phyloP scores from a whole-genome alignment of 2,113 vertebrate species.

The Lampris incognitus region DNA sequence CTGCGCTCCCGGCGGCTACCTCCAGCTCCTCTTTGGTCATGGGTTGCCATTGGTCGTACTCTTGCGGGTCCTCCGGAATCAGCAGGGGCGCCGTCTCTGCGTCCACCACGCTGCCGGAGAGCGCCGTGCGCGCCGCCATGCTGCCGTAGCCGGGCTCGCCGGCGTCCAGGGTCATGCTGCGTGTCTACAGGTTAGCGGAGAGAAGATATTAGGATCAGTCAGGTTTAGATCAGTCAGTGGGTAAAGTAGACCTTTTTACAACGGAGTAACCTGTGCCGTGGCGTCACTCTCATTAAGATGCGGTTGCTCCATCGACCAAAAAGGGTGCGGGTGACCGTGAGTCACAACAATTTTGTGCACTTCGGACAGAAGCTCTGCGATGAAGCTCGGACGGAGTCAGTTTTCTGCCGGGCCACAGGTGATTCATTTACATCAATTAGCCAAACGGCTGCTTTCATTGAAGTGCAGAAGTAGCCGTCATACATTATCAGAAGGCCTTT shows the following conservation, averaged over 20 bases:
- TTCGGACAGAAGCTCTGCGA: too few relatives aligned
- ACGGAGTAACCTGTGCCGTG: too few relatives aligned
- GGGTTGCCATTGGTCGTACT: slow-evolving; percentile 53
- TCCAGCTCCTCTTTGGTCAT: slow-evolving; percentile 73
- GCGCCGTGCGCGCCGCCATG: neutral
- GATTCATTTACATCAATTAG: too few relatives aligned
- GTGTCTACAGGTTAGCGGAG: slow-evolving; percentile 32
- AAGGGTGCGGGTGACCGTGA: too few relatives aligned
- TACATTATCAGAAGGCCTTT: too few relatives aligned
- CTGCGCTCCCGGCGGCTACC: slow-evolving; percentile 56
- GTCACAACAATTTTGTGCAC: too few relatives aligned
- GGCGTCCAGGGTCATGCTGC: slow-evolving; percentile 72
- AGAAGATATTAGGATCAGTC: neutral
- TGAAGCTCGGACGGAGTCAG: too few relatives aligned
- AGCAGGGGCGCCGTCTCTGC: slow-evolving; percentile 73
- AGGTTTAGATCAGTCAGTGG: neutral
- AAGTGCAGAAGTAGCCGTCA: too few relatives aligned
- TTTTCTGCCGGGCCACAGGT: too few relatives aligned
- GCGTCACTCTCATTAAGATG: too few relatives aligned
- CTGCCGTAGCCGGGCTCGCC: slow-evolving; percentile 65
- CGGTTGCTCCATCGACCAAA: too few relatives aligned
- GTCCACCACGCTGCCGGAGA: slow-evolving; percentile 5
- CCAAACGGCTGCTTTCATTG: too few relatives aligned
- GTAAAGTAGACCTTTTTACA: neutral
- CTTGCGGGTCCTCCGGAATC: slow-evolving; percentile 15